Evolutionary conservation across 1,140 invertebrate species (phyloP), one percentile per base, ranked within the genome.

Genomic region (Cherax destructor): DNA sequence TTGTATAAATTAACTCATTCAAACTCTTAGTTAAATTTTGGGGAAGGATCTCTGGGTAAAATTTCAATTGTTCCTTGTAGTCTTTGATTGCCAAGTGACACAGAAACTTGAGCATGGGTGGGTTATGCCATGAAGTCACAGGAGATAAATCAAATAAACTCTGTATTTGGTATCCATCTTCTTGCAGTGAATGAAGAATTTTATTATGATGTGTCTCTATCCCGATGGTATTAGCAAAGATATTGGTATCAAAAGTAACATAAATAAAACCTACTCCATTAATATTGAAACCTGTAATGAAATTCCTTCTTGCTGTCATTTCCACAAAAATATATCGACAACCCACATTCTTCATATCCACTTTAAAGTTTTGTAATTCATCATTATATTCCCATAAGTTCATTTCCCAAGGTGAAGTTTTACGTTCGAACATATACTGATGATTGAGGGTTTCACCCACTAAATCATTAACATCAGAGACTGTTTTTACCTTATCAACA

Each of bases 261-360:
- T 49, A 88, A 10, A 81, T 88, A 11, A 81, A 30, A 21, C 86
- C 86, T 4, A 78, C 86, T 21, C 86, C 78, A n/a, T 81, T 47
- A 10, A 41, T 69, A 1, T 88, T 78, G 41, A 80, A 88, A 0
- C 78, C 86, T 9, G 86, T 61, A 49, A n/a, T n/a, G n/a, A 65
- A 78, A 18, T 78, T 49, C 24, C 86, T 79, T 3, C 52, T 21
- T 16, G 86, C 86, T 30, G 11, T 65, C 76, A 88, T 16, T 18
- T 49, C 59, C 52, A 88, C 86, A 16, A 79, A 88, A 3, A 81
- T 10, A 10, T 88, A 88, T 41, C 69, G 79, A 11, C 86, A 78
- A 52, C 81, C 86, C 76, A 87, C 85, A 16, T 81, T 18, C 52
- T 81, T 13, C 30, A 88, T 16, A 18, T 24, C 59, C 21, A 81